A percentile compares a stretch with the other conserved stretches of the same genome.
These are phyloP conservation scores for Alethe castanea DNA, from an alignment of 2,113 vertebrate genomes.

Conservation along the genomic window DNA sequence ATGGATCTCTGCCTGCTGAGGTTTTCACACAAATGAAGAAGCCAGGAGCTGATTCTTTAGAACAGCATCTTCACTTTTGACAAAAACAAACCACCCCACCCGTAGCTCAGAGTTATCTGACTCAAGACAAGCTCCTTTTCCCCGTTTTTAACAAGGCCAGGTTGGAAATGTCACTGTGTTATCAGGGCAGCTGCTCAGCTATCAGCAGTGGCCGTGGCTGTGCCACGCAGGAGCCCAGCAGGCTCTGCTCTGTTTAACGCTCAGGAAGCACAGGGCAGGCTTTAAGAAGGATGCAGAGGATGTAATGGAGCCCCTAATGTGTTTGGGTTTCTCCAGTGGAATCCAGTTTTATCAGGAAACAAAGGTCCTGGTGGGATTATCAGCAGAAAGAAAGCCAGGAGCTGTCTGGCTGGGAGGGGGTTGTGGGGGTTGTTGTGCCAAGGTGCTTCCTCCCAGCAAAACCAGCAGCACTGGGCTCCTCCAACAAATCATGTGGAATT, in stretches of 20 bases:
- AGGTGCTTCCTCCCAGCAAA: background rate
- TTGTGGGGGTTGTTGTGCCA: background rate
- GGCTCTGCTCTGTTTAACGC: slow-evolving; percentile 76
- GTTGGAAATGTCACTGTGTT: slow-evolving; percentile 74
- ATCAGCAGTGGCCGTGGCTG: slow-evolving; percentile 53
- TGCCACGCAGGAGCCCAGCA: background rate
- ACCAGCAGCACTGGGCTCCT: background rate
- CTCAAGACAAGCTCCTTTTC: background rate
- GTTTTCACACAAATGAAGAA: fast-evolving
- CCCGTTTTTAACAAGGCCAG: slow-evolving; percentile 10
- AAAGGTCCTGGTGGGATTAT: slow-evolving; percentile 71
- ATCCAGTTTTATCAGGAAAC: slow-evolving; percentile 72
- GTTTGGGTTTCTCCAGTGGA: slow-evolving; percentile 79
- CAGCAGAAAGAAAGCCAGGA: slow-evolving; percentile 70
- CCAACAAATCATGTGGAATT: background rate
- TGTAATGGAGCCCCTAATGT: slow-evolving; percentile 62
- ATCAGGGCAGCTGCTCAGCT: slow-evolving; percentile 75
- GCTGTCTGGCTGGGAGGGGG: slow-evolving; percentile 39
- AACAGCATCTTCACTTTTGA: background rate
- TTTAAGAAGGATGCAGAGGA: slow-evolving; percentile 35
- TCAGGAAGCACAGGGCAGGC: slow-evolving; percentile 56
- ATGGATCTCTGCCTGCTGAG: background rate
- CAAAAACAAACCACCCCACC: background rate
- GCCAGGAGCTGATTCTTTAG: background rate
- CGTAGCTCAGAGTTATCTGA: background rate